Percentiles rank a stretch among this genome's conserved stretches.
phyloP scores from a whole-genome alignment of 2,888 invertebrate genomes.

The Argyresthia goedartella region DNA sequence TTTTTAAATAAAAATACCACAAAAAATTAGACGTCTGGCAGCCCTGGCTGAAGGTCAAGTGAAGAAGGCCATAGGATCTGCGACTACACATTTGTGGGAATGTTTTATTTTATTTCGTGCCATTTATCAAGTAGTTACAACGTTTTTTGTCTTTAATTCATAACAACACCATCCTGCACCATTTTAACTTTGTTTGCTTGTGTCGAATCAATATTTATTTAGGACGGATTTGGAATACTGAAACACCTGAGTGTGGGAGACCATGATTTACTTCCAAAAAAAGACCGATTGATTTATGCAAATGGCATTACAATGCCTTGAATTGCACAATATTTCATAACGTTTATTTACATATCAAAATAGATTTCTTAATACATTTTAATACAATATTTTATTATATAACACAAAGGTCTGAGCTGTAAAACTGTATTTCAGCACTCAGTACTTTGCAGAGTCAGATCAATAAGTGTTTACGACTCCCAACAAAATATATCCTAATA shows the following conservation, averaged over 20 bases:
- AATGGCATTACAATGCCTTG: background rate
- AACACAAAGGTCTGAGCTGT: no score
- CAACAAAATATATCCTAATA: background rate
- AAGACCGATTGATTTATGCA: background rate
- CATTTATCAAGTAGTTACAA: no score
- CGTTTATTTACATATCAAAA: background rate
- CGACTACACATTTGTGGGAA: no score
- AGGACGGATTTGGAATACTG: constrained; percentile 44
- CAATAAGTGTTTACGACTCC: background rate
- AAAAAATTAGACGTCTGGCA: no score
- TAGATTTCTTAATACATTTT: no score
- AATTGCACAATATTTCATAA: background rate
- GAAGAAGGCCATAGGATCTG: no score
- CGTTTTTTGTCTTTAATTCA: no score
- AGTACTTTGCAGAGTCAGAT: background rate
- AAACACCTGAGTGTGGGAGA: constrained; percentile 45
- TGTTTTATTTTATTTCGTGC: no score
- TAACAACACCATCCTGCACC: no score
- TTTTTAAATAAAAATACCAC: no score
- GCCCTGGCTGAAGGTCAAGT: no score
- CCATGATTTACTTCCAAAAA: background rate
- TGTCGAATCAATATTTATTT: constrained; percentile 63
- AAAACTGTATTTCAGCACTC: background rate
- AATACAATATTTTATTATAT: no score
- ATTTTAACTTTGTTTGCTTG: constrained; percentile 26